Conservation (phyloP, 2,113 vertebrate genomes). For the Nansenia antarctica region DNA sequence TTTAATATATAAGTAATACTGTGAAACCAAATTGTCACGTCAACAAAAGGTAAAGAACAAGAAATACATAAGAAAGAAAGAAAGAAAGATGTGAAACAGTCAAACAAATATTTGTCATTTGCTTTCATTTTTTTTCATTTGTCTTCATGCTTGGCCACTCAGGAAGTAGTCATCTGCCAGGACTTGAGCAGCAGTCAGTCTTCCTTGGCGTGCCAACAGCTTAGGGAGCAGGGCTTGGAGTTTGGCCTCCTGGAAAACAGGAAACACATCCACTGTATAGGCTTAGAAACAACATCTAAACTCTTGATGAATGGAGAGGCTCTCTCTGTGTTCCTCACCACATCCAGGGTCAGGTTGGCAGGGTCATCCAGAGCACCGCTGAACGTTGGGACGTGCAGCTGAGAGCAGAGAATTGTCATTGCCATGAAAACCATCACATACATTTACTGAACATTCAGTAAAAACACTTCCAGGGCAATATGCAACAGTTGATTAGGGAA, state of each 20-base stretch:
- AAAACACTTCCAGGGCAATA: too few species aligned
- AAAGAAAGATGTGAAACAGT: too few species aligned
- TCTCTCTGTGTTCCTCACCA: conserved; percentile 61
- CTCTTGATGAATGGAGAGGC: neutral
- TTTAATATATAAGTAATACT: too few species aligned
- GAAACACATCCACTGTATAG: neutral
- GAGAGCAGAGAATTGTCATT: conserved; percentile 19
- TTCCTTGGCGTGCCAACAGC: conserved; percentile 34
- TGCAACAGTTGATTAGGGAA: too few species aligned
- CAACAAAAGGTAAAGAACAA: too few species aligned
- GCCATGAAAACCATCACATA: neutral
- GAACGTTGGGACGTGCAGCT: conserved; percentile 70
- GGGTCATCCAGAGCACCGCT: conserved; percentile 54
- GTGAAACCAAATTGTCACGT: too few species aligned
- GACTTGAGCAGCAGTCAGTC: neutral
- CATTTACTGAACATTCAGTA: too few species aligned
- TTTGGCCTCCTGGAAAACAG: conserved; percentile 30
- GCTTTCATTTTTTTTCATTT: neutral
- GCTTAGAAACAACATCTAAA: neutral
- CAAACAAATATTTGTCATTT: neutral
- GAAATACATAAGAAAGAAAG: too few species aligned
- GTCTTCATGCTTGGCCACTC: neutral
- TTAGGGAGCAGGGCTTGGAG: conserved; percentile 41
- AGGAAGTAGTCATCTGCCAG: conserved; percentile 38
- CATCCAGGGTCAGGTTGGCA: conserved; percentile 66